These are phyloP conservation scores for Schlechtendalia chinensis DNA, from an alignment of 1,140 invertebrate genomes.

Conservation along the genomic window DNA sequence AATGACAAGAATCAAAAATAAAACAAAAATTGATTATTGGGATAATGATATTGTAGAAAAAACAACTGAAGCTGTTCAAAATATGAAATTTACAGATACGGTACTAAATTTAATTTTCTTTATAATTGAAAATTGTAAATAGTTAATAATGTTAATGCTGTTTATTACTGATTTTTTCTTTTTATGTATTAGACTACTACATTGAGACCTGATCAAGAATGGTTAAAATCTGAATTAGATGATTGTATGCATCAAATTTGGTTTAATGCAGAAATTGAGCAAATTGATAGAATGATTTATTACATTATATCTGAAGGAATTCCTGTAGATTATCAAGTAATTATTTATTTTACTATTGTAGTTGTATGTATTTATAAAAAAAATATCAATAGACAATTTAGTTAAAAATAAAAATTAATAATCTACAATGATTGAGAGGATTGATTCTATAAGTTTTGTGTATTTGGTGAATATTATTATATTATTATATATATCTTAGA, in stretches of 20 bases:
- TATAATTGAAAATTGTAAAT: not conserved
- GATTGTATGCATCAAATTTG: conserved; percentile 46
- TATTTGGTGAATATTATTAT: not conserved
- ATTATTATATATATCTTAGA: no score
- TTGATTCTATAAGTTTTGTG: not conserved
- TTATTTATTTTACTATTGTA: not conserved
- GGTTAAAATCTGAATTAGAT: conserved; percentile 45
- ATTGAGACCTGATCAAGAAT: conserved; percentile 37
- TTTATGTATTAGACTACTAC: conserved; percentile 10
- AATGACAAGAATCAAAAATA: conserved; percentile 43
- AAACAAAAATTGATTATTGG: conserved; percentile 46
- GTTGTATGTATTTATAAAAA: no score
- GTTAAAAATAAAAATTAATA: no score
- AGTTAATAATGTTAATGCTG: no score
- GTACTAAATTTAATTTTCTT: not conserved
- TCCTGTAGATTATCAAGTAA: conserved; percentile 47
- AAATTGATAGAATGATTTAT: conserved; percentile 49
- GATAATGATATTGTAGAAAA: conserved; percentile 33
- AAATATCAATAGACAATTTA: no score
- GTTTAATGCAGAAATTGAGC: conserved; percentile 44
- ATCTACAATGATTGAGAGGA: no score
- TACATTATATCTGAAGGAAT: conserved; percentile 43
- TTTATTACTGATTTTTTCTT: not conserved
- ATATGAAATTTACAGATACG: conserved; percentile 10
- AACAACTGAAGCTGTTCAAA: conserved; percentile 35